Evolutionary conservation across 2,888 invertebrate species (phyloP).

Genomic region (Clusia tigrina): DNA sequence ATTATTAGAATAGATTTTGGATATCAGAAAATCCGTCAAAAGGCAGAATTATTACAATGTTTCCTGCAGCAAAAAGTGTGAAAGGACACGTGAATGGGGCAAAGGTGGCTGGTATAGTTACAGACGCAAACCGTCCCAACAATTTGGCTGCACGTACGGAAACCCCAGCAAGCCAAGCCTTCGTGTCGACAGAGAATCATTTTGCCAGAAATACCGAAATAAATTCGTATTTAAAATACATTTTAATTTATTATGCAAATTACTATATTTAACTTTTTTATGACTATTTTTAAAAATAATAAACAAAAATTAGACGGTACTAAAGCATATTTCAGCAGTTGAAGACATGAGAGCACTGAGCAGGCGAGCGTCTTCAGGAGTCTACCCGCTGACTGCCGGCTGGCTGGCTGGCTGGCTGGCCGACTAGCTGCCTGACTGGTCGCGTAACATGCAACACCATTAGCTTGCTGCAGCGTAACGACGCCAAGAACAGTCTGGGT

Average conservation of each 20-base stretch:
- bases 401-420: not conserved
- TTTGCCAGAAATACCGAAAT: slow-evolving; percentile 3
- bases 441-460: too few species aligned
- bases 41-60: too few species aligned
- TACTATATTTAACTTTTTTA: not conserved
- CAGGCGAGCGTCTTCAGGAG: not conserved
- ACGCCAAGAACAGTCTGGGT: too few species aligned
- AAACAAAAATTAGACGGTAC: not conserved
- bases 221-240: not conserved
- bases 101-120: not conserved
- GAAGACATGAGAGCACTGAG: not conserved
- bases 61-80: too few species aligned
- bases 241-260: not conserved
- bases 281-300: not conserved
- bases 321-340: not conserved
- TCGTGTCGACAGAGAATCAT: not conserved
- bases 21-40: too few species aligned
- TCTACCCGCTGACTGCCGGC: not conserved
- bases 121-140: not conserved
- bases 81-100: not conserved
- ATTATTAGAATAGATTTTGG: too few species aligned
- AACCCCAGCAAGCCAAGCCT: too few species aligned
- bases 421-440: too few species aligned
- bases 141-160: too few species aligned
- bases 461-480: too few species aligned